Evolutionary conservation across 1,140 invertebrate genomes (phyloP), one percentile per base, ranked within the genome.

Genomic region (Aphelinus certus): DNA sequence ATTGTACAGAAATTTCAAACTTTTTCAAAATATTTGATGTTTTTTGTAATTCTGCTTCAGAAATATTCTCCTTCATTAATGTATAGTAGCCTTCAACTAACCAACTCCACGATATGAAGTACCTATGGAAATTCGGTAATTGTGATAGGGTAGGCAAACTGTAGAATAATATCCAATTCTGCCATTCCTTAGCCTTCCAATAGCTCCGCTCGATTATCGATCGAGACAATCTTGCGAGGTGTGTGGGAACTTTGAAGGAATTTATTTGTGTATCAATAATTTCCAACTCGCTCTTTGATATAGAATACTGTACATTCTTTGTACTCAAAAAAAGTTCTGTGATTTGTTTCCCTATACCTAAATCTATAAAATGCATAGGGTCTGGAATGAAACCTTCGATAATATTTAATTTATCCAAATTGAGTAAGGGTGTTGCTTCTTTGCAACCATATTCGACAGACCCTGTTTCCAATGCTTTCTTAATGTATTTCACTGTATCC

Each of bases 181-280:
- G 61, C 76, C 68, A 77, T 10, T 72, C 76, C 9, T 68, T 71
- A 1, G 76, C 73, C 73, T 76, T 79, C 78, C 76, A 79, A 72
- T 75, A 77, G 47, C 65, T 70, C 26, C 48, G 55, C 1, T 79
- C 78, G 2, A 60, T n/a, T 26, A 77, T 45, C n/a, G 69, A 10
- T 62, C 76, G 68, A 43, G 55, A 4, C 45, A 75, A 64, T 42
- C 76, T 7, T 6, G 7, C 6, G 3, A 58, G 6, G 4, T 58
- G 57, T 3, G n/a, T 26, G n/a, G 6, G 57, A 9, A 58, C 57
- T 58, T 58, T 58, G n/a, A 58, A 58, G 3, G 4, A 3, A 3
- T 58, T 7, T 7, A 58, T 9, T 3, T 26, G n/a, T 7, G 4
- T 58, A 58, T 58, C 57, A 6, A 58, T 9, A 7, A 7, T 7